Evolutionary conservation across 2,888 invertebrate species (phyloP).

Genomic region (Archips crataeganus): DNA sequence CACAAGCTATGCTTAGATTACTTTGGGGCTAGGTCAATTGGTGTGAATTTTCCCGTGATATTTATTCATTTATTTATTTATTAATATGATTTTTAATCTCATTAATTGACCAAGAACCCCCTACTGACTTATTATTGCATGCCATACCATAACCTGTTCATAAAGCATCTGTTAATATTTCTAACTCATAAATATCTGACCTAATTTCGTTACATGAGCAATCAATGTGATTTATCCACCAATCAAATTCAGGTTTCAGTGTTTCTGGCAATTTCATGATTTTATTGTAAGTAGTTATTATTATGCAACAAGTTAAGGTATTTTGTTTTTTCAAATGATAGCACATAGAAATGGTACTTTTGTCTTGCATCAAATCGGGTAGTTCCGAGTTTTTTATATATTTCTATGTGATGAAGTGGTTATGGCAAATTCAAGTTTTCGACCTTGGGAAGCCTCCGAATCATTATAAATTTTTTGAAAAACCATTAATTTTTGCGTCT

Average conservation of each 20-base stretch:
- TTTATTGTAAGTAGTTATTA: slow-evolving; percentile 3
- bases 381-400: too few relatives aligned
- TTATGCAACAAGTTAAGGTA: neutral
- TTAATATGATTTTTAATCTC: slow-evolving; percentile 9
- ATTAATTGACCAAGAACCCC: slow-evolving; percentile 1
- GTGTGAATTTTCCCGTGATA: too few relatives aligned
- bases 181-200: neutral
- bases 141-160: neutral
- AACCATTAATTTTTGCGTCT: too few relatives aligned
- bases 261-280: neutral
- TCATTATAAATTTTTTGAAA: too few relatives aligned
- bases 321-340: slow-evolving; percentile 3
- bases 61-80: too few relatives aligned
- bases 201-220: neutral
- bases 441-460: too few relatives aligned
- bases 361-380: too few relatives aligned
- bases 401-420: too few relatives aligned
- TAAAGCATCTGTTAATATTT: slow-evolving; percentile 8
- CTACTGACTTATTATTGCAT: neutral
- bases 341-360: too few relatives aligned
- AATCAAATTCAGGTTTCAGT: neutral
- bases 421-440: too few relatives aligned
- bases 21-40: too few relatives aligned
- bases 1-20: too few relatives aligned
- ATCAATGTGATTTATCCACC: slow-evolving; percentile 8